Evolutionary conservation across 2,888 invertebrate species (phyloP).

Genomic region (Drosophila fulvimacula): DNA sequence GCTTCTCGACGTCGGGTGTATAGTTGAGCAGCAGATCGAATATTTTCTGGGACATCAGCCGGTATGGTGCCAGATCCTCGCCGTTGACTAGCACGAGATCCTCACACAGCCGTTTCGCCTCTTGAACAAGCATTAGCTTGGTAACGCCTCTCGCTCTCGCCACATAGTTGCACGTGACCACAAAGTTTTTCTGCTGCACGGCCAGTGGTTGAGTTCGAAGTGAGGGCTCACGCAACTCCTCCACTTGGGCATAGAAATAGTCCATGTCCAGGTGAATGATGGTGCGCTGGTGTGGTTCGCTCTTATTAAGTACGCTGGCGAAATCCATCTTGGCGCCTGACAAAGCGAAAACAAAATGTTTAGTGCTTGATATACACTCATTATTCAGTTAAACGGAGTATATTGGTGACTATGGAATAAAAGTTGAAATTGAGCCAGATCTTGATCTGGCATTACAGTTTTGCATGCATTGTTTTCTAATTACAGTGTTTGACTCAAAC

Average conservation of each 20-base stretch:
- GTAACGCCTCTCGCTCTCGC: conserved; percentile 91
- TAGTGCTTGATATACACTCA: not conserved
- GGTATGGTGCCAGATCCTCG: conserved; percentile 92
- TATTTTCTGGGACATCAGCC: conserved; percentile 91
- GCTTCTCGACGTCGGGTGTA: conserved; percentile 90
- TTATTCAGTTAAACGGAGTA: not conserved
- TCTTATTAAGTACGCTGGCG: conserved; percentile 75
- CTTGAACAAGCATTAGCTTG: conserved; percentile 92
- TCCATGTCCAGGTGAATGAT: conserved; percentile 93
- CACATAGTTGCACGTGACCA: conserved; percentile 94
- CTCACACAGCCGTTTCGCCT: conserved; percentile 91
- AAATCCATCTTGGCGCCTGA: conserved; percentile 78
- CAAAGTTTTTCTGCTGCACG: conserved; percentile 92
- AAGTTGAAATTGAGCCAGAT: not conserved
- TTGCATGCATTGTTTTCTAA: not conserved
- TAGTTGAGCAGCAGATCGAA: conserved; percentile 90
- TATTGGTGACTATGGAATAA: not conserved
- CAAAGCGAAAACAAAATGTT: conserved; percentile 10
- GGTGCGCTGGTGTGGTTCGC: conserved; percentile 87
- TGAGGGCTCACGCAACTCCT: conserved; percentile 90
- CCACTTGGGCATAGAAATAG: conserved; percentile 95
- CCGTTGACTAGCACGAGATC: conserved; percentile 91
- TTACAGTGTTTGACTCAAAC: no score
- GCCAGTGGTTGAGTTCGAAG: conserved; percentile 89
- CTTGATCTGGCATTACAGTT: not conserved